Conservation (phyloP, 2,113 vertebrate genomes). For the Oryzias woworae region DNA sequence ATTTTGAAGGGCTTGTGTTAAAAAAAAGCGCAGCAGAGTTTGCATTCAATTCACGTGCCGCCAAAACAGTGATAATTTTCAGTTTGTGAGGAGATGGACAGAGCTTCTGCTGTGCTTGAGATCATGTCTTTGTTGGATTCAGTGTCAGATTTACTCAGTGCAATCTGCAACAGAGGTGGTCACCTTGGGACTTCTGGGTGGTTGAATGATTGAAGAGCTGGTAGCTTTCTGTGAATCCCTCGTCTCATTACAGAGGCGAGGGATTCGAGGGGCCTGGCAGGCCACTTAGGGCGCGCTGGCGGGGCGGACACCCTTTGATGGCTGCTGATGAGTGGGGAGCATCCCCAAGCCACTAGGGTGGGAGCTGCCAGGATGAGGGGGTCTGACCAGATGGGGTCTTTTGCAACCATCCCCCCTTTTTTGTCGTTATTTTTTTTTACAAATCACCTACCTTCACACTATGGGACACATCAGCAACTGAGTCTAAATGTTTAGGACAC, state of each 20-base stretch:
- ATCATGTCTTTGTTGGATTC: neutral
- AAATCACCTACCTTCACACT: constrained; percentile 29
- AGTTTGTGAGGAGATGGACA: neutral
- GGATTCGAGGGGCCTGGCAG: constrained; percentile 46
- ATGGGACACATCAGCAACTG: constrained; percentile 32
- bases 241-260: constrained; percentile 59
- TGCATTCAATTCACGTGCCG: neutral
- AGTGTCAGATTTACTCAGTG: constrained; percentile 6
- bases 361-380: constrained; percentile 62
- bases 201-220: constrained; percentile 55
- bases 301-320: constrained; percentile 67
- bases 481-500: constrained; percentile 40
- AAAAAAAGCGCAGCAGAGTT: too few species aligned
- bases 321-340: constrained; percentile 57
- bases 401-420: neutral
- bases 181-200: constrained; percentile 22
- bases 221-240: constrained; percentile 29
- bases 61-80: neutral
- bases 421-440: constrained; percentile 6
- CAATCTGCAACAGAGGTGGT: constrained; percentile 1
- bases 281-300: constrained; percentile 48
- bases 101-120: neutral
- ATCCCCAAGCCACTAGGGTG: constrained; percentile 49
- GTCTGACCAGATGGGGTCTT: constrained; percentile 73
- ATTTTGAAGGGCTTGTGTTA: too few species aligned